phyloP scores from a whole-genome alignment of 2,113 vertebrate species.

The Irena cyanogastra region DNA sequence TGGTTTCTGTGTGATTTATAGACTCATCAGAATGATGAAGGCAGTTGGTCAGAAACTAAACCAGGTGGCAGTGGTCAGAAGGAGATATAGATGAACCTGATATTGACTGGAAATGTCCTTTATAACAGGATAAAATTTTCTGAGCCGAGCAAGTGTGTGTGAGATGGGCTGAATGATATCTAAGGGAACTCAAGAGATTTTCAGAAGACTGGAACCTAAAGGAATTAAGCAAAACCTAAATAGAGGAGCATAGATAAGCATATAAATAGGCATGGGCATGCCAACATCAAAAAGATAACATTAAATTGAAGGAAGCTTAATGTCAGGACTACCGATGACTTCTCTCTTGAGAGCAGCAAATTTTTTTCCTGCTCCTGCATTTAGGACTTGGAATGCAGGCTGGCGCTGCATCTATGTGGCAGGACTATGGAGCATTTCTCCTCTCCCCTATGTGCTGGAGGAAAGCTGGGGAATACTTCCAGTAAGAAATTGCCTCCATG shows the following conservation, averaged over 20 bases:
- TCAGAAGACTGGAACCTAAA: background rate
- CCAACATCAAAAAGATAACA: background rate
- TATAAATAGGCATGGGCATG: background rate
- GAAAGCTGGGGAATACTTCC: background rate
- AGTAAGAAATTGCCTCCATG: background rate
- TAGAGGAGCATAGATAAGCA: background rate
- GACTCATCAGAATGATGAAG: background rate
- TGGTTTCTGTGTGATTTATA: background rate
- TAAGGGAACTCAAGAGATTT: background rate
- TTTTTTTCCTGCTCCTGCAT: background rate
- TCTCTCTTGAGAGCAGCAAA: background rate
- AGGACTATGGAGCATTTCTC: background rate
- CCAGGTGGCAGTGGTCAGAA: background rate
- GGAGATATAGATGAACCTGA: background rate
- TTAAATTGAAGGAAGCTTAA: background rate
- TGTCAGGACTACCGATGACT: background rate
- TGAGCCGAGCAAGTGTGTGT: background rate
- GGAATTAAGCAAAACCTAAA: background rate
- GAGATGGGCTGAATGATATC: background rate
- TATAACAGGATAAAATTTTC: background rate
- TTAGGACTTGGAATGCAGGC: background rate
- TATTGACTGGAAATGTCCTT: background rate
- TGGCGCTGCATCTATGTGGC: background rate
- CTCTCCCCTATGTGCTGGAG: background rate
- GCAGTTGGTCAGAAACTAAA: background rate